These are phyloP conservation scores for Laticauda laticaudata DNA, from an alignment of 2,113 vertebrate species.

Conservation along the genomic window DNA sequence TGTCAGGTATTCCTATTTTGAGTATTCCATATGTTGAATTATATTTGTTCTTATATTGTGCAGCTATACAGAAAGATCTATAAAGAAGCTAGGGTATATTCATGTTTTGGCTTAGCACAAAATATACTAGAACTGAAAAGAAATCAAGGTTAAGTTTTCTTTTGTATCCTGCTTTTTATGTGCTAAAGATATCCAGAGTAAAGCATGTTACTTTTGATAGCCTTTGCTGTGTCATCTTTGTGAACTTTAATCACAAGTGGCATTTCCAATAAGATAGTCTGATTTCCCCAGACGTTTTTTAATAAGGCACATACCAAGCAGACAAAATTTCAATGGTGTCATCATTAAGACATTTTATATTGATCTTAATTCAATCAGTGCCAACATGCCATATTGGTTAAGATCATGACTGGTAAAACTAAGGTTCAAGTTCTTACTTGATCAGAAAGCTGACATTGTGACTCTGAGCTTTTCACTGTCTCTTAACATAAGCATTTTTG, in stretches of 20 bases:
- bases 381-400: neutral
- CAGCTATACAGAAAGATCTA: neutral
- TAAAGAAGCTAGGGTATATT: neutral
- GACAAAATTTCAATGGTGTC: neutral
- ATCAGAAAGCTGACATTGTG: neutral
- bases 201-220: neutral
- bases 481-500: neutral
- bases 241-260: neutral
- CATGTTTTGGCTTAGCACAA: neutral
- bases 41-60: neutral
- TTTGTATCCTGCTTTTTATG: neutral
- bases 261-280: neutral
- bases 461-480: neutral
- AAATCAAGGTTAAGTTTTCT: neutral
- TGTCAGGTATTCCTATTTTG: neutral
- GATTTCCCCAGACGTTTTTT: neutral
- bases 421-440: neutral
- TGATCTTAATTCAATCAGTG: slow-evolving; percentile 15
- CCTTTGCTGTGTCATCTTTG: neutral
- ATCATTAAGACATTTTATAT: neutral
- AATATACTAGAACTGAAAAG: neutral
- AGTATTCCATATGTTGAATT: neutral
- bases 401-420: neutral
- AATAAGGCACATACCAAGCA: neutral
- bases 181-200: neutral